These are phyloP conservation scores for Parauchenoglanis punctatus DNA, from an alignment of 2,797 vertebrate species.

Conservation along the genomic window DNA sequence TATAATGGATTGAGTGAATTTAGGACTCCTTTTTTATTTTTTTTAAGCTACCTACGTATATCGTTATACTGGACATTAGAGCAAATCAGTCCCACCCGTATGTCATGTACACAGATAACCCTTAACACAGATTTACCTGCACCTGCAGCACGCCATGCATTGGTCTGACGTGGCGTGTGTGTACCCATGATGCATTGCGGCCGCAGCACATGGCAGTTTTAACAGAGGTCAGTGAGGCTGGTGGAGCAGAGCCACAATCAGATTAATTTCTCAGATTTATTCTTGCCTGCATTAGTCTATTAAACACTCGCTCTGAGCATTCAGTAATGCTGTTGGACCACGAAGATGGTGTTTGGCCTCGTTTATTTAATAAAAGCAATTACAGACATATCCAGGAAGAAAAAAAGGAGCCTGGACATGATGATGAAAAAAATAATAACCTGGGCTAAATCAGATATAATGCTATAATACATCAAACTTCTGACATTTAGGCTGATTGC, in stretches of 20 bases:
- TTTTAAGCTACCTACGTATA: background rate
- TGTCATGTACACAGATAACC: too few species aligned
- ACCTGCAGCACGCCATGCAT: background rate
- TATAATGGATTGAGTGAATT: background rate
- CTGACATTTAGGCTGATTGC: conserved; percentile 45
- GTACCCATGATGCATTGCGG: background rate
- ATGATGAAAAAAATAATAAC: conserved; percentile 34
- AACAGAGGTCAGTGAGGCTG: background rate
- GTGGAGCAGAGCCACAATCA: background rate
- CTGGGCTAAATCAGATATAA: conserved; percentile 27
- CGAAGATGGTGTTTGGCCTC: background rate
- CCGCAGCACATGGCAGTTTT: background rate
- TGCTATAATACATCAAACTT: conserved; percentile 13
- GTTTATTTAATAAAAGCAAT: conserved; percentile 11
- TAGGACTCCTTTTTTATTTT: background rate
- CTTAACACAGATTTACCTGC: background rate
- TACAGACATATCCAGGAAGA: background rate
- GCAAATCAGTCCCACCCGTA: too few species aligned
- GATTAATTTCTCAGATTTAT: background rate
- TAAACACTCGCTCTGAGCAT: background rate
- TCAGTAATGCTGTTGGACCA: background rate
- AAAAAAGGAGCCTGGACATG: conserved; percentile 17
- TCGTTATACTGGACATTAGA: background rate
- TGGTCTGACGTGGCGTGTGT: background rate
- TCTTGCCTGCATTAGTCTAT: background rate